Base-by-base conservation (phyloP, 2,888 invertebrate species). In the Ormyrus nitidulus region DNA sequence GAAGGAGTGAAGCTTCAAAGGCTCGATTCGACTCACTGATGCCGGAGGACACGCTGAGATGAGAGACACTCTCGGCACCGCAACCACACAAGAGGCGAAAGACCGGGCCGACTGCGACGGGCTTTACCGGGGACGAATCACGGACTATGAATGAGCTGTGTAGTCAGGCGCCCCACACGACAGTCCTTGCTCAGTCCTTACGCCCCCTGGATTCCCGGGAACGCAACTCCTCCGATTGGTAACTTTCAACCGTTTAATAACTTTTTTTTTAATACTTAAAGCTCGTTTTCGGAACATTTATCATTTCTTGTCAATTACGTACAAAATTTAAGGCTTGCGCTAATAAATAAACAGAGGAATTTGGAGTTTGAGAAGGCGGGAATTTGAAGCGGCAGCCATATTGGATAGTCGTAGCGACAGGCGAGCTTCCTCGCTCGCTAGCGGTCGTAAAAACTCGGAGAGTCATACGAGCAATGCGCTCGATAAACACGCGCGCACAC, bases 391-490 rank as follows among this genome's bases (percentile, higher is more conserved):
- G 6, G 7, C 54, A n/a, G 10, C 54, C 66, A 71, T 66, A 3
- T 34, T 34, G 34, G 4, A 34, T 34, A 34, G 34, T 34, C 34
- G 4, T 34, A 4, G 34, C 0, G 34, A 4, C 34, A 34, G 34
- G 6, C 54, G 69, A 74, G 74, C 64, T 51, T 74, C 74, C 68
- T 58, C 51, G 61, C 46, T 10, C 19, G 53, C 56, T 9, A 0
- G 11, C 62, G 49, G 8, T 13, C 46, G 2, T n/a, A 62, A 61
- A 19, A 44, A 81, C 81, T 81, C 54, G 48, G 65, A 44, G 54
- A 76, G 69, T 81, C 81, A 81, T 61, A 48, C 79, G 81, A 81
- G 79, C 59, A 13, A 51, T 72, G 48, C 76, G 81, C 51, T 81
- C 81, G 69, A 81, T 81, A 81, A 74, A 77, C 66, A 65, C 74